Base-by-base conservation (phyloP, 2,888 invertebrate genomes). In the Drosophila incognita region DNA sequence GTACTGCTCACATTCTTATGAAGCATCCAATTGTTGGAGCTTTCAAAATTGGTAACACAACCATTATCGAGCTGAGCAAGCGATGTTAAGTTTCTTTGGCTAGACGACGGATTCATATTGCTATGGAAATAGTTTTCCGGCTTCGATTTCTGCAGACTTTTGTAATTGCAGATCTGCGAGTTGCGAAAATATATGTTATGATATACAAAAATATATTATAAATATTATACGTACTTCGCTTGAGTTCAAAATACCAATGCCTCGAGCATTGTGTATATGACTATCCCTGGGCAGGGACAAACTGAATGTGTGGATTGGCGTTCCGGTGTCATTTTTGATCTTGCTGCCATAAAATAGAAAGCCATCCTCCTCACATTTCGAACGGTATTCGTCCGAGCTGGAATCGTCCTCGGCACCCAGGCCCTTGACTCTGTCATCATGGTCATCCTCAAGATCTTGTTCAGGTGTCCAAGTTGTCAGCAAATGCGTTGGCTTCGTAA, bases 381-480 rank as follows among this genome's bases (percentile, higher is more conserved):
- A 77, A 1, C 71, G 74, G 59, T 79, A 77, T 31, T 83, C 83
- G 35, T 83, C 83, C 1, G 83, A 84, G 64, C 93, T 93, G 80
- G 94, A 94, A 11, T 85, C 82, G 48, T 76, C 76, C 2, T 68
- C 67, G 74, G 42, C 80, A 80, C 35, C 82, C 60, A 70, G 81
- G 49, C 36, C 79, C 36, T 78, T 62, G 13, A 48, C 64, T 29
- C 56, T 49, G 2, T 87, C 87, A 18, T 85, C 88, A n/a, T 88
- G 82, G 2, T 96, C 96, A 5, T 96, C 96, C 42, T 95, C 96
- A n/a, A 97, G 94, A 92, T 97, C 97, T 91, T 97, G 97, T 87
- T 97, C 97, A 0, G 97, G 97, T 0, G 97, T 97, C 97, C 97
- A 97, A 0, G 95, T 94, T 53, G 64, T 40, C 13, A 38, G 13